Percentiles rank a stretch among this genome's conserved stretches.
These are phyloP conservation scores for Triplophysa dalaica DNA, from an alignment of 2,113 vertebrate species.

Conservation along the genomic window DNA sequence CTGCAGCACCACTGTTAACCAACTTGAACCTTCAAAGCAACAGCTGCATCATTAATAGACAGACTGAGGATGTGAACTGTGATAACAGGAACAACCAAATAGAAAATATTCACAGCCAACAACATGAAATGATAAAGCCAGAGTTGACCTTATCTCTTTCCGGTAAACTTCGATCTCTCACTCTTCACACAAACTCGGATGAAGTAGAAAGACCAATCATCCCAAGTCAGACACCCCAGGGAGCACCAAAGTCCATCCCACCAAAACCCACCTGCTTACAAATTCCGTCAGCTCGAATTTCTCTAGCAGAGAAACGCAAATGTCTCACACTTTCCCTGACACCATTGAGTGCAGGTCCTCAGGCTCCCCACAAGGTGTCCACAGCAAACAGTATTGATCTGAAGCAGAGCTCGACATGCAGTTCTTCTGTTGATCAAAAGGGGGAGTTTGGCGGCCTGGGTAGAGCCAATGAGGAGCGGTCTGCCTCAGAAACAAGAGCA, in stretches of 20 bases:
- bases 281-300: conserved; percentile 55
- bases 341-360: conserved; percentile 45
- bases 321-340: conserved; percentile 66
- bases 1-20: conserved; percentile 8
- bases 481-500: neutral
- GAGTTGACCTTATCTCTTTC: conserved; percentile 53
- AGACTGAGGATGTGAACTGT: neutral
- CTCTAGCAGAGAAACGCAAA: conserved; percentile 69
- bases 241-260: conserved; percentile 24
- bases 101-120: neutral
- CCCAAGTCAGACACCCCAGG: neutral
- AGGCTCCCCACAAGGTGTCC: conserved; percentile 22
- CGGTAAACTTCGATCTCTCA: conserved; percentile 44
- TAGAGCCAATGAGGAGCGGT: neutral
- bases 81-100: conserved; percentile 30
- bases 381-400: neutral
- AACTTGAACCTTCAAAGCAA: conserved; percentile 36
- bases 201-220: conserved; percentile 26
- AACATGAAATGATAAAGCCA: conserved; percentile 22
- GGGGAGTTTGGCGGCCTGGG: conserved; percentile 4
- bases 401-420: neutral
- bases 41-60: neutral
- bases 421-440: conserved; percentile 25
- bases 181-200: conserved; percentile 36
- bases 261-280: conserved; percentile 58